A percentile compares a stretch with the other conserved stretches of the same genome.
phyloP scores from a whole-genome alignment of 2,113 vertebrate species.

The Odocoileus virginianus region DNA sequence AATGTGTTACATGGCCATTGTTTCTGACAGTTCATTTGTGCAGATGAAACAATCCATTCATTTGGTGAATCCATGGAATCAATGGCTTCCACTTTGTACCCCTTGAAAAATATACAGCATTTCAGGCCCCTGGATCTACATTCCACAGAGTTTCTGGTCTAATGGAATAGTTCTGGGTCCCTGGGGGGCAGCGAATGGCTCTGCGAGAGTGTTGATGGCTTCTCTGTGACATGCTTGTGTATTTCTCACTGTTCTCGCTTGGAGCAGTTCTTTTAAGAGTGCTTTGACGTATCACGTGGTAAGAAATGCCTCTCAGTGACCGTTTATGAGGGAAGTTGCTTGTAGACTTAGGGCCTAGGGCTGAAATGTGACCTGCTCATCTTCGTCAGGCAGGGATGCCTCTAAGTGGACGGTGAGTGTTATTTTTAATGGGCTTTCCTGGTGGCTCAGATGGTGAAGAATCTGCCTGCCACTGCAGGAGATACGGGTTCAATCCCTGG shows the following conservation, averaged over 20 bases:
- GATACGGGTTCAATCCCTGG: background rate
- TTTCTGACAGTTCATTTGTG: conserved; percentile 76
- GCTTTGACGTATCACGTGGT: background rate
- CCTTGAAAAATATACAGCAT: conserved; percentile 74
- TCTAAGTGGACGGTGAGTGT: background rate
- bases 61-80: conserved; percentile 64
- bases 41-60: conserved; percentile 77
- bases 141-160: conserved; percentile 61
- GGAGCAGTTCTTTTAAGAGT: background rate
- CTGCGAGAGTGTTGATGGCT: conserved; percentile 34
- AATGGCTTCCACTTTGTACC: conserved; percentile 66
- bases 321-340: background rate
- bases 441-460: background rate
- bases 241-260: conserved; percentile 13
- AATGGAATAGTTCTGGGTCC: conserved; percentile 59
- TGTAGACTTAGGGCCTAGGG: background rate
- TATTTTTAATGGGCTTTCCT: background rate
- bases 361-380: background rate
- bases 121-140: conserved; percentile 75
- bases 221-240: conserved; percentile 1
- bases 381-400: background rate
- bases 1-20: conserved; percentile 68
- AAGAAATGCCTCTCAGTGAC: background rate
- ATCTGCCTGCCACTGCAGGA: background rate
- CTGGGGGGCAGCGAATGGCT: conserved; percentile 22